Conservation (phyloP, 2,888 invertebrate genomes). For the Phaonia tiefii region DNA sequence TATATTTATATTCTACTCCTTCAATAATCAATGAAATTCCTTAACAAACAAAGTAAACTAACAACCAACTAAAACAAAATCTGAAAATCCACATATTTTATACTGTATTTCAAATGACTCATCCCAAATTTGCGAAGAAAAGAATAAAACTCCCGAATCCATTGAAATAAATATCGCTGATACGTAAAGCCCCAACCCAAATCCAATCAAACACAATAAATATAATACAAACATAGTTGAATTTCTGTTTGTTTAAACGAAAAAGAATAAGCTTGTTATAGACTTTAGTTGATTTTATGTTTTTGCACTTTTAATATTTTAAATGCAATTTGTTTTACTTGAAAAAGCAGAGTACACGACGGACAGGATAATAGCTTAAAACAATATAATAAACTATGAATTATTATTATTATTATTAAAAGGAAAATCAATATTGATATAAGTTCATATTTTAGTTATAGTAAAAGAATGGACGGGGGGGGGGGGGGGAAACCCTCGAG, state of each 20-base stretch:
- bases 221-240: not conserved
- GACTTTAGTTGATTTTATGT: slow-evolving; percentile 57
- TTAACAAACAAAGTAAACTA: not conserved
- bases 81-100: slow-evolving; percentile 46
- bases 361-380: slow-evolving; percentile 10
- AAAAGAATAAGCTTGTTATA: slow-evolving; percentile 50
- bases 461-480: slow-evolving; percentile 26
- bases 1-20: slow-evolving; percentile 17
- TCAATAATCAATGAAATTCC: slow-evolving; percentile 22
- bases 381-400: slow-evolving; percentile 26
- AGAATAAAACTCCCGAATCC: too few species aligned
- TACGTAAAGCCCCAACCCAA: too few species aligned
- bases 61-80: not conserved
- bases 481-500: slow-evolving; percentile 32
- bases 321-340: slow-evolving; percentile 37
- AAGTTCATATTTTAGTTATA: slow-evolving; percentile 53
- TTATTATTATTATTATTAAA: not conserved
- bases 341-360: slow-evolving; percentile 24
- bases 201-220: not conserved
- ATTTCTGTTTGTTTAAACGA: not conserved
- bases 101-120: slow-evolving; percentile 37
- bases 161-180: too few species aligned
- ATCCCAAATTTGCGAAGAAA: slow-evolving; percentile 24
- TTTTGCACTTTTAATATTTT: slow-evolving; percentile 39
- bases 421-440: not conserved